Evolutionary conservation across 2,797 vertebrate genomes (phyloP).

Genomic region (Sebastes baramenuke): DNA sequence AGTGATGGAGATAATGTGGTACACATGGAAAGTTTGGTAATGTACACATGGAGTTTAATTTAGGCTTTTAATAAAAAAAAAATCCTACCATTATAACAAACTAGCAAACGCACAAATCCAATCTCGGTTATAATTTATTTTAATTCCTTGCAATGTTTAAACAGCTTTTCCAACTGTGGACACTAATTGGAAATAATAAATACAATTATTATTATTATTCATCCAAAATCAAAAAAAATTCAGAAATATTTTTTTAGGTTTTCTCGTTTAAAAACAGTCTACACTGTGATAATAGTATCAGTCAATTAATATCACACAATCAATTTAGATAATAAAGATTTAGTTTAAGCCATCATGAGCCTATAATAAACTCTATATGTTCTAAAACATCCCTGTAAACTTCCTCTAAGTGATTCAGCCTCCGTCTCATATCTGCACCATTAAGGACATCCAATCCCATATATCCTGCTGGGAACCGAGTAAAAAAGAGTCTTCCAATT

Average conservation of each 20-base stretch:
- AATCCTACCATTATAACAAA: background rate
- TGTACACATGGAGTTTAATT: background rate
- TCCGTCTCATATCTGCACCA: background rate
- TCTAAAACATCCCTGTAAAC: background rate
- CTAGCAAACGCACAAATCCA: background rate
- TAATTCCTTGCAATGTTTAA: background rate
- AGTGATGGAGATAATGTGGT: too few relatives aligned
- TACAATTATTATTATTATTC: background rate
- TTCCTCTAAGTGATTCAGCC: slow-evolving; percentile 19
- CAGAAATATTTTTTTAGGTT: background rate
- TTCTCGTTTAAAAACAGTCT: background rate
- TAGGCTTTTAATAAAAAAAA: background rate
- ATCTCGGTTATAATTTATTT: background rate
- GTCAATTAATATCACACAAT: background rate
- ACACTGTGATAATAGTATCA: background rate
- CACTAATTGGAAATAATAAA: background rate
- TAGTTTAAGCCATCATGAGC: background rate
- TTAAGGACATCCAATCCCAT: slow-evolving; percentile 8
- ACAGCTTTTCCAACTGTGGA: background rate
- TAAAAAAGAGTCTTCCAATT: too few relatives aligned
- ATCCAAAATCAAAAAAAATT: background rate
- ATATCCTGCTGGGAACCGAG: background rate
- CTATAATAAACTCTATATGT: background rate
- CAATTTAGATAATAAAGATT: background rate
- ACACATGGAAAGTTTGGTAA: too few relatives aligned